Evolutionary conservation across 2,113 vertebrate species (phyloP).

Genomic region (human): DNA sequence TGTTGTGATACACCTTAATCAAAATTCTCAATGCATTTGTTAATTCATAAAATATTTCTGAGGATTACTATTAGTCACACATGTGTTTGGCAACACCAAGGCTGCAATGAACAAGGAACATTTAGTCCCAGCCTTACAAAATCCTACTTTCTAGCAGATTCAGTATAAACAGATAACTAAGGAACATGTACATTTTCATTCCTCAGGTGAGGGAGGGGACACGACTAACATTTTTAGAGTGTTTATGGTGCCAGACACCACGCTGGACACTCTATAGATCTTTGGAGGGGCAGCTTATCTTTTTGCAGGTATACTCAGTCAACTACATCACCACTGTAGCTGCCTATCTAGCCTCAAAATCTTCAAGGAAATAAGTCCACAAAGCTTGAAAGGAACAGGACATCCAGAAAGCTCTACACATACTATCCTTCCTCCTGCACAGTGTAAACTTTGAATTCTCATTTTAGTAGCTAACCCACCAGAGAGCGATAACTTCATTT

Average conservation of each 20-base stretch:
- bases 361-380: neutral
- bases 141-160: neutral
- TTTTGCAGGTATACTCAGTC: neutral
- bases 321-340: neutral
- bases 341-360: neutral
- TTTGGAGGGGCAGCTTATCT: neutral
- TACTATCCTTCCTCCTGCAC: neutral
- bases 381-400: neutral
- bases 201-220: neutral
- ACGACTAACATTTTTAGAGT: neutral
- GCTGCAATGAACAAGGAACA: neutral
- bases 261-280: neutral
- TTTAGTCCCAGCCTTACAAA: neutral
- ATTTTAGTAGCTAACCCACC: neutral
- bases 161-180: neutral
- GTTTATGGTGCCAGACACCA: neutral
- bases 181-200: neutral
- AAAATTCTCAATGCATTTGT: neutral
- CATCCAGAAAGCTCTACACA: neutral
- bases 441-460: neutral
- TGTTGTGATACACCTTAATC: neutral
- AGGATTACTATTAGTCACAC: neutral
- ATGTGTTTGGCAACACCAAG: neutral
- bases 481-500: neutral
- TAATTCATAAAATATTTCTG: constrained; percentile 31